Evolutionary conservation across 2,888 invertebrate genomes (phyloP), one percentile per base, ranked within the genome.

Genomic region (Augochlorella aurata): DNA sequence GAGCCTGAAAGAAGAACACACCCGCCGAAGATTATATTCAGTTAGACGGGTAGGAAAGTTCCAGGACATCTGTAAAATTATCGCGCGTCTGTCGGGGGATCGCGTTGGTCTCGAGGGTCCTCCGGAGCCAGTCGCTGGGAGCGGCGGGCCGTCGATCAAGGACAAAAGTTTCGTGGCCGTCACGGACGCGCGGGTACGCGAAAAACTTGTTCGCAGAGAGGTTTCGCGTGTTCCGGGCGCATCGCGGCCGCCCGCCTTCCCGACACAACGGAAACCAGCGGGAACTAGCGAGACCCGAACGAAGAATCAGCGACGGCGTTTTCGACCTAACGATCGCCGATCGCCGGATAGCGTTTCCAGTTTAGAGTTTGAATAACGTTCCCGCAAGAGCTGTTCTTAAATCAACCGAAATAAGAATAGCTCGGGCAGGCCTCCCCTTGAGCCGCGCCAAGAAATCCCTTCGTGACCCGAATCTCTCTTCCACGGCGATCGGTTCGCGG

Each of bases 341-440:
- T 81, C 71, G 70, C 52, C 50, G 66, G 81, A 81, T 81, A 81
- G 74, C 81, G 71, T 54, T 81, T 67, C 74, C 61, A 71, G 79
- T 81, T 81, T 74, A 61, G 67, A 79, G 71, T 74, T 81, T 74
- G 79, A 81, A 74, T 74, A 81, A 81, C 70, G 78, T 63, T 61
- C 71, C 38, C 61, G 12, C 66, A 71, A 70, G 66, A 54, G 66
- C 74, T 74, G 24, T 24, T 47, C 79, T 79, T 79, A 79, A 81
- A 74, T 79, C 81, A 70, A 38, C 29, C 58, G 74, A 70, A 74
- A 67, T 81, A 79, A 81, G 79, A 74, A 74, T 66, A 74, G 69
- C 78, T 38, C 8, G 21, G 12, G 18, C 38, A 50, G 52, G 16
- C 63, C 21, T 74, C 21, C 44, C 66, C 5, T 61, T 29, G 1